Evolutionary conservation across 1,140 invertebrate genomes (phyloP).

Genomic region (Anastatus disparis): DNA sequence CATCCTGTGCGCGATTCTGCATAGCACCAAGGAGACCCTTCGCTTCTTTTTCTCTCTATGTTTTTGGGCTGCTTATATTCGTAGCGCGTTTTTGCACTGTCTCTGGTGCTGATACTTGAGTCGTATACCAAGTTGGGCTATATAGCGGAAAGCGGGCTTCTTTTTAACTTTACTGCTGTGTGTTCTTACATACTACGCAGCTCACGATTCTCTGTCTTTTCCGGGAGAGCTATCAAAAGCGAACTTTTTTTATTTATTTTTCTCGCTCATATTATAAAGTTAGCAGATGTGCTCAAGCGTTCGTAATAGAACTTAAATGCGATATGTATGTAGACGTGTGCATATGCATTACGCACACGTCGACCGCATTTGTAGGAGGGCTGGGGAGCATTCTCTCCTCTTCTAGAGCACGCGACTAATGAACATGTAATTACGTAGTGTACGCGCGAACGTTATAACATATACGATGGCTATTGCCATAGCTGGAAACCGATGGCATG

Average conservation of each 20-base stretch:
- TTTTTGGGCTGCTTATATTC: conserved; percentile 35
- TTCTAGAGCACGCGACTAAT: conserved; percentile 63
- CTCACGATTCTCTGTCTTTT: conserved; percentile 13
- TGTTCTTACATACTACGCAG: too few species aligned
- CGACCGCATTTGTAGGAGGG: conserved; percentile 6
- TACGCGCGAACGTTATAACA: too few species aligned
- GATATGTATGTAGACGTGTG: too few species aligned
- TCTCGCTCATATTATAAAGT: too few species aligned
- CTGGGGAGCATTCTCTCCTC: conserved; percentile 15
- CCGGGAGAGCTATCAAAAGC: conserved; percentile 1
- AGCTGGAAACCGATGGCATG: too few species aligned
- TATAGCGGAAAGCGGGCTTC: not conserved
- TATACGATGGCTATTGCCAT: too few species aligned
- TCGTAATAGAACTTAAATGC: too few species aligned
- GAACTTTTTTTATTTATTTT: not conserved
- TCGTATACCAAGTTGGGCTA: not conserved
- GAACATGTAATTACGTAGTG: conserved; percentile 62
- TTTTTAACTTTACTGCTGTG: conserved; percentile 34
- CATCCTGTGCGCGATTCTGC: conserved; percentile 32
- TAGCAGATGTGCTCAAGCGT: too few species aligned
- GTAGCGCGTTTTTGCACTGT: conserved; percentile 7
- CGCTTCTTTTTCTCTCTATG: conserved; percentile 23
- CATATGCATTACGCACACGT: conserved; percentile 29
- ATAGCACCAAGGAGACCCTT: not conserved
- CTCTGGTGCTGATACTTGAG: not conserved